These are phyloP conservation scores for Anisognathus igniventris DNA, from an alignment of 2,797 vertebrate species.

Conservation along the genomic window DNA sequence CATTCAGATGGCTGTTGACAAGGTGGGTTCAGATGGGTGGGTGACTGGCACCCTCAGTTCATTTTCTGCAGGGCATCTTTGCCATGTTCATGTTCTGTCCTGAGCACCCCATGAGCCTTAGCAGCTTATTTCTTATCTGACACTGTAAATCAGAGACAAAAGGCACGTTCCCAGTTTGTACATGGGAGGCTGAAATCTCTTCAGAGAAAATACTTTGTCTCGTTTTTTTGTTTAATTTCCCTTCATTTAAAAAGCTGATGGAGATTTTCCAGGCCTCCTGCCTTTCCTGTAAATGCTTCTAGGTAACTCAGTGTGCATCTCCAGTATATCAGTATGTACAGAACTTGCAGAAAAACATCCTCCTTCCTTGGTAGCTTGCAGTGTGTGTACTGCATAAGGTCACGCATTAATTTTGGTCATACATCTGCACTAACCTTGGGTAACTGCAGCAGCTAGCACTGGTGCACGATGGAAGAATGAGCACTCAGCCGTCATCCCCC, in stretches of 20 bases:
- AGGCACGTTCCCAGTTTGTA: neutral
- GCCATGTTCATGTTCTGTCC: neutral
- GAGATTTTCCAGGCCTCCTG: neutral
- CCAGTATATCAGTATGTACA: neutral
- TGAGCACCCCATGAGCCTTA: neutral
- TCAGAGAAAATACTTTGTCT: neutral
- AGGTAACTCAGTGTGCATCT: neutral
- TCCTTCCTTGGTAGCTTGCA: neutral
- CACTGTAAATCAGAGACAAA: neutral
- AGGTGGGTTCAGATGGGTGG: neutral
- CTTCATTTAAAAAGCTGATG: neutral
- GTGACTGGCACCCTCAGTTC: rapidly evolving
- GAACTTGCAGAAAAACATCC: neutral
- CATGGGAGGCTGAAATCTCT: neutral
- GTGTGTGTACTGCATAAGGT: neutral
- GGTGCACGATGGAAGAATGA: neutral
- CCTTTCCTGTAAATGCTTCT: neutral
- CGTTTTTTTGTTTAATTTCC: neutral
- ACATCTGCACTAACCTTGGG: rapidly evolving
- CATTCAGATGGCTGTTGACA: rapidly evolving
- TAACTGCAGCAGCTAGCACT: neutral
- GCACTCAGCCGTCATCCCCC: neutral
- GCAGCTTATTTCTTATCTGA: neutral
- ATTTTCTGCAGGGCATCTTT: neutral
- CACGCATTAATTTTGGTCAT: rapidly evolving